Conservation (phyloP, 2,888 invertebrate genomes). For the Julus scandinavius region DNA sequence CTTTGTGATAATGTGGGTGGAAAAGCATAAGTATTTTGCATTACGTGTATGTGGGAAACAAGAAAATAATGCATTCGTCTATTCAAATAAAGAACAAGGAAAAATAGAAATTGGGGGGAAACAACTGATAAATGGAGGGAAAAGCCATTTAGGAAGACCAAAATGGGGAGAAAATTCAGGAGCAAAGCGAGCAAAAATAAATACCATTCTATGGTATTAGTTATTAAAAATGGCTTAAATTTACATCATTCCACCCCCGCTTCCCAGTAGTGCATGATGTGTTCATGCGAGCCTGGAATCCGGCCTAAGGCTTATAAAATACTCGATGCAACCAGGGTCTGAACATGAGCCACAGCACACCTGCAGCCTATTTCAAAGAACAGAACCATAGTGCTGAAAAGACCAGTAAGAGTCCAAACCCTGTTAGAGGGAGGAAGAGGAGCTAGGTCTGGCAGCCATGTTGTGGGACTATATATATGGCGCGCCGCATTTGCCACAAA, state of each 20-base stretch:
- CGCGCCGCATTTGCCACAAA: background rate
- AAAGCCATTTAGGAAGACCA: background rate
- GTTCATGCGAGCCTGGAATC: background rate
- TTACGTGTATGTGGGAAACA: background rate
- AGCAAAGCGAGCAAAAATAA: constrained; percentile 1
- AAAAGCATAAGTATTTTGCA: background rate
- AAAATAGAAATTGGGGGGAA: background rate
- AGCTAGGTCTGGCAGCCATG: background rate
- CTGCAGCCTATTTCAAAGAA: constrained; percentile 37
- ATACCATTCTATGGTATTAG: background rate
- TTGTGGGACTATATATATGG: background rate
- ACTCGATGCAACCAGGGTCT: background rate
- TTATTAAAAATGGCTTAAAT: background rate
- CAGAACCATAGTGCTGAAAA: background rate
- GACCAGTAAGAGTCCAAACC: constrained; percentile 42
- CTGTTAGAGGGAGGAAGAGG: constrained; percentile 17
- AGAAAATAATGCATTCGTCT: background rate
- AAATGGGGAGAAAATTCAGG: background rate
- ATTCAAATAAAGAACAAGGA: background rate
- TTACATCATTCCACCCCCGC: background rate
- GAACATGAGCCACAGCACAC: constrained; percentile 23
- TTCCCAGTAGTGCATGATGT: background rate
- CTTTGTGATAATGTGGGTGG: constrained; percentile 13
- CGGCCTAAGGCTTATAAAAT: background rate
- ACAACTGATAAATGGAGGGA: constrained; percentile 22